phyloP scores from a whole-genome alignment of 2,113 vertebrate genomes.

The Oncorhynchus mykiss region DNA sequence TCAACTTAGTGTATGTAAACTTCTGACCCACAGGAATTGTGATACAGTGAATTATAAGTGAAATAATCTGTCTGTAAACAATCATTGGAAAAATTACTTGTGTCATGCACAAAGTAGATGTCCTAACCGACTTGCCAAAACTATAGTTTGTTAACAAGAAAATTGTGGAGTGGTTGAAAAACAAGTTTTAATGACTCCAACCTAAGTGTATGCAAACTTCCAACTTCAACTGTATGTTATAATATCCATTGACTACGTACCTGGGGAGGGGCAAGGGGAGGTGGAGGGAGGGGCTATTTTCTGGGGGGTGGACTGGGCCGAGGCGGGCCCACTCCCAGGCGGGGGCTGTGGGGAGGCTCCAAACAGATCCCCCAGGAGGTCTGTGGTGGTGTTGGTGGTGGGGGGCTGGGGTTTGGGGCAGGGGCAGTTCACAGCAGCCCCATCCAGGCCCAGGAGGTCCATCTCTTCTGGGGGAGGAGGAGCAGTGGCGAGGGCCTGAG shows the following conservation, averaged over 20 bases:
- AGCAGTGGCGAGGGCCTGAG: slow-evolving; percentile 48
- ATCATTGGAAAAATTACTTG: too few relatives aligned
- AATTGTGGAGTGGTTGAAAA: too few relatives aligned
- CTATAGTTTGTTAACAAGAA: too few relatives aligned
- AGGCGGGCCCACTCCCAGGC: slow-evolving; percentile 74
- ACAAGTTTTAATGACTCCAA: too few relatives aligned
- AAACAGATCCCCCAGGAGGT: slow-evolving; percentile 91
- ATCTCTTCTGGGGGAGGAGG: slow-evolving; percentile 79
- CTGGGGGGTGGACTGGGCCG: slow-evolving; percentile 88
- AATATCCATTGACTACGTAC: slow-evolving; percentile 37
- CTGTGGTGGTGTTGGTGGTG: slow-evolving; percentile 73
- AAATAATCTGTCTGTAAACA: too few relatives aligned
- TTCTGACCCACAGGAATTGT: too few relatives aligned
- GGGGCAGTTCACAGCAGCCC: slow-evolving; percentile 70
- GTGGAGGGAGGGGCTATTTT: slow-evolving; percentile 76
- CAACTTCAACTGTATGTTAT: too few relatives aligned
- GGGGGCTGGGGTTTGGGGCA: slow-evolving; percentile 72
- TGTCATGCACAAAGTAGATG: too few relatives aligned
- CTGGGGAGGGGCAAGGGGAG: slow-evolving; percentile 84
- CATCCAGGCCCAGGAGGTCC: slow-evolving; percentile 90
- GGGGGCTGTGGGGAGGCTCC: slow-evolving; percentile 71
- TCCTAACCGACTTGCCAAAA: too few relatives aligned
- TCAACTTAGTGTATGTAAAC: too few relatives aligned
- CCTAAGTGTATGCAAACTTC: too few relatives aligned
- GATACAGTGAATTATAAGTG: too few relatives aligned